Evolutionary conservation across 2,888 invertebrate genomes (phyloP), one percentile per base, ranked within the genome.

Genomic region (Cosmia pyralina): DNA sequence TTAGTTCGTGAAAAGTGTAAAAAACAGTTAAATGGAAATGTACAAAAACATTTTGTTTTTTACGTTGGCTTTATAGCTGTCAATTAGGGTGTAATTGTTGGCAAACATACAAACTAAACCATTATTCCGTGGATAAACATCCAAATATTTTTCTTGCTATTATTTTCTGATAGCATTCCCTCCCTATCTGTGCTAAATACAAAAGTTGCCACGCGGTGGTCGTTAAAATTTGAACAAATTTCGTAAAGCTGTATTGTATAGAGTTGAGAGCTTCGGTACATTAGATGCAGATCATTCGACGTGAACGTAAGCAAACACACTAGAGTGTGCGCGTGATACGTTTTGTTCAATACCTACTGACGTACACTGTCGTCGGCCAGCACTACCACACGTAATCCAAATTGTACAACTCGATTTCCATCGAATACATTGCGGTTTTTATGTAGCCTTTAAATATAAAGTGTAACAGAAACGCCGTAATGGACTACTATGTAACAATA

Each of bases 251-350:
- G 69, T 75, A 70, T 79, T 79, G 77, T 81, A 81, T 85, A 67
- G 81, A 83, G 74, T 69, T 69, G 74, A 78, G 72, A 81, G 85
- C 66, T 77, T 83, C 44, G 74, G 72, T 81, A 83, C 85, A 78
- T 83, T 85, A 85, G 72, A 79, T 82, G 82, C 75, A 79, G 75
- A 82, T 82, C 76, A 82, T 71, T 82, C 69, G 74, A 82, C 78
- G 71, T 72, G 74, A 85, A 85, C 77, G 76, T 84, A 85, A 85
- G 84, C 84, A 85, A 85, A 85, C 79, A 82, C 62, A 75, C 59
- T 77, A 70, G 52, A 83, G 85, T 77, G 74, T 75, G 83, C 83
- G 77, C 79, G 71, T 82, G 82, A 84, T 85, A 77, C 75, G 65
- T 75, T 85, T 76, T 62, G 75, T 71, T 62, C 64, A 60, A 79